These are phyloP conservation scores for Protonibea diacanthus DNA, from an alignment of 2,797 vertebrate genomes.

Conservation along the genomic window DNA sequence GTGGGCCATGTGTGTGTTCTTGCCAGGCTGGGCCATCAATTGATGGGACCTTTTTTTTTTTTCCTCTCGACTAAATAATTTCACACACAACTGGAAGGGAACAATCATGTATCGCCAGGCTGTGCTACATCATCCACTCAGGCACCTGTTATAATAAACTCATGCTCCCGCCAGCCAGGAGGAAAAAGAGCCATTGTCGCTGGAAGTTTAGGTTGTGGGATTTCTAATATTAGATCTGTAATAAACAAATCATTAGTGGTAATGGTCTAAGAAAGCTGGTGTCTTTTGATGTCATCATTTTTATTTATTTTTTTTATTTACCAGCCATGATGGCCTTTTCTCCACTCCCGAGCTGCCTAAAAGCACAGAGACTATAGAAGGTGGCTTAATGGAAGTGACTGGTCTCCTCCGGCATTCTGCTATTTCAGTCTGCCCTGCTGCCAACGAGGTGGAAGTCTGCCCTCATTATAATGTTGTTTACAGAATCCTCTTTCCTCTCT, in stretches of 20 bases:
- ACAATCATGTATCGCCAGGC: constrained; percentile 52
- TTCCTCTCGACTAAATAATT: constrained; percentile 65
- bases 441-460: constrained; percentile 36
- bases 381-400: constrained; percentile 49
- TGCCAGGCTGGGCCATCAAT: constrained; percentile 49
- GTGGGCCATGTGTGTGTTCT: constrained; percentile 41
- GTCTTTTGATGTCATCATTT: constrained; percentile 9
- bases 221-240: constrained; percentile 39
- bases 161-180: neutral
- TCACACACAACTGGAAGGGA: constrained; percentile 50
- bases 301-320: constrained; percentile 31
- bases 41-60: constrained; percentile 49
- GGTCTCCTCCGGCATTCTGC: constrained; percentile 32
- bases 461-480: constrained; percentile 50
- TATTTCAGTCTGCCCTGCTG: constrained; percentile 40
- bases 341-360: constrained; percentile 15
- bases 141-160: constrained; percentile 28
- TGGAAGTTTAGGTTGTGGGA: neutral
- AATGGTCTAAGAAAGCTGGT: constrained; percentile 35
- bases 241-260: constrained; percentile 55
- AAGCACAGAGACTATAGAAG: neutral
- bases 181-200: constrained; percentile 14
- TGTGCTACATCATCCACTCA: constrained; percentile 55
- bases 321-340: neutral
- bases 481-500: constrained; percentile 7